Evolutionary conservation across 2,113 vertebrate species (phyloP), one percentile per base, ranked within the genome.

Genomic region (Carollia perspicillata): DNA sequence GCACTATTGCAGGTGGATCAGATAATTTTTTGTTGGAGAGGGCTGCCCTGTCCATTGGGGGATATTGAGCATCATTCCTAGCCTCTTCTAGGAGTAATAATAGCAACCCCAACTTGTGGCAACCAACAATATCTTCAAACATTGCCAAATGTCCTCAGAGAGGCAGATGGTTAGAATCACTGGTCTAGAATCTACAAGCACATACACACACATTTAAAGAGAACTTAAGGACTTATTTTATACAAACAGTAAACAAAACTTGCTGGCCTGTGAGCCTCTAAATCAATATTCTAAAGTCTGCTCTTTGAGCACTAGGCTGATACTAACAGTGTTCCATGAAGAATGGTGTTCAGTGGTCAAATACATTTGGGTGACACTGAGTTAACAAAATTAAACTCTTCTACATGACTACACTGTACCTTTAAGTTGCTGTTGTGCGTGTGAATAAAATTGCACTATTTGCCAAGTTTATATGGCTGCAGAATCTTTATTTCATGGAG

Each of bases 401-500:
- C 55, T 77, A 10, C 4, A 11, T 44, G 47, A 84, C 40, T 84
- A 16, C 2, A 51, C 23, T 66, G 42, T 77, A 78, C 14, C 26
- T 92, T 89, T 66, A 81, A 89, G 35, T 84, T 93, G 42, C 44
- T 84, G 18, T 30, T 30, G 1, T 84, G 47, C 49, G 18, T 72
- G 42, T 58, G 65, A 80, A 84, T 51, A 40, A 58, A 86, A 13
- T 35, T 63, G 33, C 28, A 37, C 35, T 23, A 13, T 79, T 83
- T 68, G 17, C 12, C 30, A 88, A 58, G 37, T 66, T 44, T 85
- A 65, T 47, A 6, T 26, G 47, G 69, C 37, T 66, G 8, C 26
- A 91, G 37, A 69, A 80, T 93, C 85, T 95, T 91, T 63, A 68
- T 79, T 96, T 75, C n/a, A 84, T 65, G 44, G 33, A 71, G 13